A percentile compares a stretch with the other conserved stretches of the same genome.
Evolutionary conservation across 2,888 invertebrate species (phyloP).

Genomic region (Bhutanitis thaidina): DNA sequence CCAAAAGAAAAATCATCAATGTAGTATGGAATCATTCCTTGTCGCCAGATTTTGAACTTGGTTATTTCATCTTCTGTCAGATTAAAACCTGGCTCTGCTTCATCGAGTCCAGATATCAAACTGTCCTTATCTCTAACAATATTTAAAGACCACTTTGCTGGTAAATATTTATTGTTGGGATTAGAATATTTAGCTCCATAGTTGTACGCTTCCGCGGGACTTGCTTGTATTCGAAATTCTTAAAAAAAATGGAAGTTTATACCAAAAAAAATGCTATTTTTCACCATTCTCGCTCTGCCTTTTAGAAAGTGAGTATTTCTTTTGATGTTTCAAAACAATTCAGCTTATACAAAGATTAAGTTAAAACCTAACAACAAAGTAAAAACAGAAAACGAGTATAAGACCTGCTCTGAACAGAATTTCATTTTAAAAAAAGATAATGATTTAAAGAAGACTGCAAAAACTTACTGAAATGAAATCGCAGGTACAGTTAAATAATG

Average conservation of each 20-base stretch:
- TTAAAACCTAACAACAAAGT: no score
- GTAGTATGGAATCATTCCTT: constrained; percentile 54
- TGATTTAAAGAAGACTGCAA: neutral
- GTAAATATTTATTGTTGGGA: neutral
- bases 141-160: constrained; percentile 2
- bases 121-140: constrained; percentile 3
- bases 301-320: no score
- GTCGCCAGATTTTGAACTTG: constrained; percentile 57
- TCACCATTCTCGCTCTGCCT: no score
- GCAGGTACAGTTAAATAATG: no score
- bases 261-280: no score
- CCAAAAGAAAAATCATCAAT: constrained; percentile 61
- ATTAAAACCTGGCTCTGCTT: constrained; percentile 41
- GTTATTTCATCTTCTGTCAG: constrained; percentile 39
- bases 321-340: no score
- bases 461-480: no score
- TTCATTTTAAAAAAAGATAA: no score
- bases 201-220: neutral
- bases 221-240: neutral
- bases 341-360: no score
- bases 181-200: neutral
- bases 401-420: no score
- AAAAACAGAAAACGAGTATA: no score
- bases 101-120: constrained; percentile 3
- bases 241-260: no score